phyloP scores from a whole-genome alignment of 2,888 invertebrate genomes.

The Bugula neritina region DNA sequence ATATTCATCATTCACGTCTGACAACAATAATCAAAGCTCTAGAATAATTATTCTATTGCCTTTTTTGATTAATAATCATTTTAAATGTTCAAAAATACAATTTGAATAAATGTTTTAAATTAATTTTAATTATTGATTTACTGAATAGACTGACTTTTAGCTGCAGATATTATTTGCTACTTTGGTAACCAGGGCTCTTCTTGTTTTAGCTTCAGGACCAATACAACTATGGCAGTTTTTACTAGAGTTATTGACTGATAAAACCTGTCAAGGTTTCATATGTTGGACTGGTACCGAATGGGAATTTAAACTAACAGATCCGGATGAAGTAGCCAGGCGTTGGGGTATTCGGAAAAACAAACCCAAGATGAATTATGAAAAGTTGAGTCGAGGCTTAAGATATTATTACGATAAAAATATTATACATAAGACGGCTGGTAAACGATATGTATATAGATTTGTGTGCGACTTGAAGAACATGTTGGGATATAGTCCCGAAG shows the following conservation, averaged over 20 bases:
- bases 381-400: slow-evolving; percentile 86
- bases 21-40: not conserved
- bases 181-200: no score
- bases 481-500: slow-evolving; percentile 92
- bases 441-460: slow-evolving; percentile 96
- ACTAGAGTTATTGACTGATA: slow-evolving; percentile 87
- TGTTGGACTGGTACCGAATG: slow-evolving; percentile 98
- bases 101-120: no score
- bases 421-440: slow-evolving; percentile 97
- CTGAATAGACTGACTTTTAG: no score
- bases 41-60: not conserved
- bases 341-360: slow-evolving; percentile 54
- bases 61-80: no score
- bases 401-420: slow-evolving; percentile 99
- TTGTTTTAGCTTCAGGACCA: slow-evolving; percentile 62
- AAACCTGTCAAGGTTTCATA: slow-evolving; percentile 91
- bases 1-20: not conserved
- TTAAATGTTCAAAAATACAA: no score
- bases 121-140: no score
- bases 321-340: slow-evolving; percentile 70
- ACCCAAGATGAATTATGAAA: slow-evolving; percentile 89
- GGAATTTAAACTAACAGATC: slow-evolving; percentile 97
- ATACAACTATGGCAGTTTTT: slow-evolving; percentile 98
- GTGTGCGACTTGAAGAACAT: slow-evolving; percentile 93
- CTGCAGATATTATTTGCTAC: no score